Evolutionary conservation across 64 coral and sea anemone genomes (phyloP), one percentile per base, ranked within the genome.

Genomic region (Catalaphyllia jardinei): DNA sequence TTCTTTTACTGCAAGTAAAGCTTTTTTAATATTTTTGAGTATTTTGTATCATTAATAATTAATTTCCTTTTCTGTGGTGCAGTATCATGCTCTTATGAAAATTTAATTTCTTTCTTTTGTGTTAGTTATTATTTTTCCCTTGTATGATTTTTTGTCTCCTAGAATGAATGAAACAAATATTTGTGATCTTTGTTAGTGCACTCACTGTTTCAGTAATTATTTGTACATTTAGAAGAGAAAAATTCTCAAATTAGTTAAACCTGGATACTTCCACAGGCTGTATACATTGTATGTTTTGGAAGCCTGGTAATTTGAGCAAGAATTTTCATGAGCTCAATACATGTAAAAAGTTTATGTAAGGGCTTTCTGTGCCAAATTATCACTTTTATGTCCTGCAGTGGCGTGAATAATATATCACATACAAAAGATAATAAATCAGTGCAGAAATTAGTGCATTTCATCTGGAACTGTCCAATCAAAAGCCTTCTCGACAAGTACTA

Each of bases 121-220:
- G 27, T 30, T 4, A 39, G 61, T 62, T 22, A 33, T 84, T 51
- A 71, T 84, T 63, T 17, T 84, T 69, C 51, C 35, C 12, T 10
- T 67, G 31, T 69, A 71, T 27, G 38, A 84, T 84, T 69, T 71
- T 84, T 64, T 19, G 4, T 67, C 20, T 84, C 38, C n/a, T 8
- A 65, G 81, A 50, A 84, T 84, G 38, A 29, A 84, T 84, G 71
- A 84, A 67, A 69, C 69, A 84, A 84, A 84, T 84, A 84, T 84
- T 84, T 84, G 81, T n/a, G 50, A 63, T 19, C 39, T 71, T 50
- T 50, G 63, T 84, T 84, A 71, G 31, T 46, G 81, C 13, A 71
- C 63, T 69, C 50, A n/a, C 6, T 25, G 31, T 27, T 22, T 19
- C 0, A 17, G 64, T 10, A 24, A 67, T 67, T 67, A 22, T n/a